Percentiles rank a stretch among this genome's conserved stretches.
phyloP scores from a whole-genome alignment of 64 coral and sea anemone genomes.

The Anthopleura sola region DNA sequence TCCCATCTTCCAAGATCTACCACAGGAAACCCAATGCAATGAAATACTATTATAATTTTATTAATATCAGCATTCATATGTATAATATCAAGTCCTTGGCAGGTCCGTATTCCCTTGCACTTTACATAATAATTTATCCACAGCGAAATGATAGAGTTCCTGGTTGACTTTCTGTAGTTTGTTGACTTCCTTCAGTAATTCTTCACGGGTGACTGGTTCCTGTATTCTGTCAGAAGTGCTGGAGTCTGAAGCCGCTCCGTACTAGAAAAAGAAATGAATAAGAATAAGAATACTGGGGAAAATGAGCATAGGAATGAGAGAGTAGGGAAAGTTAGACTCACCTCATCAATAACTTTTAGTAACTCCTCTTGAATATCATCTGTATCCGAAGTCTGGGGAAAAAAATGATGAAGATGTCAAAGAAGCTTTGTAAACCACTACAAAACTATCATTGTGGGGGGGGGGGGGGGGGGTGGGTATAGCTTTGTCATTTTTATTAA shows the following conservation, averaged over 20 bases:
- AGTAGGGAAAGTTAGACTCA: not conserved
- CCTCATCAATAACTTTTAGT: not conserved
- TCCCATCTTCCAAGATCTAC: not conserved
- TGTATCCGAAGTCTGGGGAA: not conserved
- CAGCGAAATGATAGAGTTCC: conserved; percentile 53
- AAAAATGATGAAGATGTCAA: not conserved
- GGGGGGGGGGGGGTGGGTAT: too few species aligned
- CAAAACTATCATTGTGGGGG: too few species aligned
- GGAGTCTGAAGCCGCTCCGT: not conserved
- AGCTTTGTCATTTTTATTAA: too few species aligned
- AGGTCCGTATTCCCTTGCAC: conserved; percentile 11
- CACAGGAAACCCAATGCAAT: not conserved
- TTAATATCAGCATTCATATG: not conserved
- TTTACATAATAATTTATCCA: conserved; percentile 37
- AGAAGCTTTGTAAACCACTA: too few species aligned
- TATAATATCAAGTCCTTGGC: not conserved
- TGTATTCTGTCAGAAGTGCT: not conserved
- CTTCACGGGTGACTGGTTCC: not conserved
- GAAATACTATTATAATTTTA: not conserved
- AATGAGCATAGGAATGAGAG: not conserved
- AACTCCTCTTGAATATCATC: not conserved
- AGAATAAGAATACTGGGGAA: not conserved
- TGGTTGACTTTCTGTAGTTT: conserved; percentile 40
- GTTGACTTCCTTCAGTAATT: conserved; percentile 36
- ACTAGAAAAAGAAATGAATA: not conserved